Conservation (phyloP, 2,113 vertebrate genomes). For the Misgurnus mizolepis region DNA sequence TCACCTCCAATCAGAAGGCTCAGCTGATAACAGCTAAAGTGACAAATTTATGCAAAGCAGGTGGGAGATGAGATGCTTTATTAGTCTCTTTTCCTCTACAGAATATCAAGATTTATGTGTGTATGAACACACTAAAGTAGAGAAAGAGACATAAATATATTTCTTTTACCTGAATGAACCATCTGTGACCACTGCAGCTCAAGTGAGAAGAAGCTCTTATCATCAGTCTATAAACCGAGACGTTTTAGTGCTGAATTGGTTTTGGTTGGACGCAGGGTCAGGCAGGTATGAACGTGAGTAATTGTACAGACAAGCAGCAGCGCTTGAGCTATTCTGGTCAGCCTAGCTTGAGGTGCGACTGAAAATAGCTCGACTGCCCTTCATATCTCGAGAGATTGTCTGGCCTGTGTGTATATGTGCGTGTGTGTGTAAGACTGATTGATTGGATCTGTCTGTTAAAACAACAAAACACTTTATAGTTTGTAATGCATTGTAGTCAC, state of each 20-base stretch:
- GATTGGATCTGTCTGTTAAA: slow-evolving; percentile 49
- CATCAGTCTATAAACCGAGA: slow-evolving; percentile 5
- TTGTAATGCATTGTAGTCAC: no score
- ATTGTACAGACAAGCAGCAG: slow-evolving; percentile 44
- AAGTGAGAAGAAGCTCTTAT: background rate
- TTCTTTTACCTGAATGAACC: slow-evolving; percentile 14
- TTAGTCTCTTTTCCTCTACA: slow-evolving; percentile 8
- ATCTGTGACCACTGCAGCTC: background rate
- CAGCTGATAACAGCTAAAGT: slow-evolving; percentile 19
- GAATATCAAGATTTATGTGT: slow-evolving; percentile 4
- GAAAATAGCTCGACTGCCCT: slow-evolving; percentile 50
- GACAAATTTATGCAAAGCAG: slow-evolving; percentile 10
- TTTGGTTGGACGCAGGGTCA: slow-evolving; percentile 30
- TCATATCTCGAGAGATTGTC: slow-evolving; percentile 37
- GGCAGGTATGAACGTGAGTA: slow-evolving; percentile 47
- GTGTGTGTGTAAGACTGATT: slow-evolving; percentile 21
- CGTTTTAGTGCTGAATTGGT: background rate
- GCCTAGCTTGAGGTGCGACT: slow-evolving; percentile 50
- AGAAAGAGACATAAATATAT: slow-evolving; percentile 8
- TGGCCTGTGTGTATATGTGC: slow-evolving; percentile 16
- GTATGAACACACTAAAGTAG: slow-evolving; percentile 4
- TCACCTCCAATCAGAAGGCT: slow-evolving; percentile 28
- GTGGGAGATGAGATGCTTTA: slow-evolving; percentile 2
- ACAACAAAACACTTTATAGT: background rate
- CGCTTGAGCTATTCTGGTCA: slow-evolving; percentile 46